Base-by-base conservation (phyloP, 2,888 invertebrate species). In the Carpatolechia fugitivella region DNA sequence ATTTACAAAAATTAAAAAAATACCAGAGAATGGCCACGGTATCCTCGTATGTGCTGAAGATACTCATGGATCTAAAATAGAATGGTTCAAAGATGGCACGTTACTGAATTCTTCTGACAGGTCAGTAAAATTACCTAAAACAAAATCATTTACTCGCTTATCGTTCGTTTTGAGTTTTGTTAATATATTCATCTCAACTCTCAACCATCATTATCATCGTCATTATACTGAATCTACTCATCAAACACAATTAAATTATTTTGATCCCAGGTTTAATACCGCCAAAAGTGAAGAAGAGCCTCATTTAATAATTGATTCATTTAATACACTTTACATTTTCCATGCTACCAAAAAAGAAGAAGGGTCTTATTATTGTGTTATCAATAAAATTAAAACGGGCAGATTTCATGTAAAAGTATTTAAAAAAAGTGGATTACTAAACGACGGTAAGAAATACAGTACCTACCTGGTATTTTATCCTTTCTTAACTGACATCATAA, bases 361-460 rank as follows among this genome's bases (percentile, higher is more conserved):
- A 58, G 95, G 95, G 10, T 91, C 91, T 67, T 96, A 95, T 72
- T 91, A 92, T 0, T 96, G 96, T 73, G 84, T 86, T 56, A 92
- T 94, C 6, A 91, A 94, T 74, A 92, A 92, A 56, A 87, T 82
- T 36, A 85, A 81, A 60, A 90, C 92, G 80, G 85, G 92, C 74
- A 89, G 87, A 72, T 80, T 89, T 55, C 78, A 78, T 56, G 70
- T 93, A 36, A 83, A 77, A 64, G 86, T 93, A 0, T 80, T 90
- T 3, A 78, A 89, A 0, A 92, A 91, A 70, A 80, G 86, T 1
- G 82, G 76, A 63, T 64, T 93, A 48, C 67, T 92, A 44, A 91
- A 91, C 30, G 76, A 86, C 76, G 91, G 92, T 92, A 61, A 55
- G 46, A 52, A n/a, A 31, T 13, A 11, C 18, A 10, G 5, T 36